Base-by-base conservation (phyloP, 1,140 invertebrate genomes). In the Lasioglossum albipes region DNA sequence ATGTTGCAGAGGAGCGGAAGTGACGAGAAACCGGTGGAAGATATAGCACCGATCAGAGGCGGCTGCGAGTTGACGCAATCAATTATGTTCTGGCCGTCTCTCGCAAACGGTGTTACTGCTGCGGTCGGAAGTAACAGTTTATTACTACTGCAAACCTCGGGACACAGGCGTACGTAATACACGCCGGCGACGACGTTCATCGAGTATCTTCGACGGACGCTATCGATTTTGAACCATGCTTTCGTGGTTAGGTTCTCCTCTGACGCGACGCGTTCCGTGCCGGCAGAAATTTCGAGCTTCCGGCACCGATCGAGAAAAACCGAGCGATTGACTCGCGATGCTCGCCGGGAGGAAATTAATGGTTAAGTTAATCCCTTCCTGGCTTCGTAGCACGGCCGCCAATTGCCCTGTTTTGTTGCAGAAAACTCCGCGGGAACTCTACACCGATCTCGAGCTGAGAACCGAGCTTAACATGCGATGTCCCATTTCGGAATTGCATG, bases 81-180 rank as follows among this genome's bases (percentile, higher is more conserved):
- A 71, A 82, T 82, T 82, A 79, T 59, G 80, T 61, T 81, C 67
- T 62, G 75, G 49, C 75, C 66, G 80, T 82, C 80, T 73, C 80
- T 82, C 64, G 72, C 65, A 31, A 80, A 75, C 66, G 71, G 77
- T 65, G 72, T 75, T 75, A 83, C 81, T 80, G 79, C 78, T 83
- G 81, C 81, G 77, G 81, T 70, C 77, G 78, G 81, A 80, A 83
- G 77, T 80, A 83, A 84, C 72, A 70, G 79, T 84, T 84, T 84
- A 84, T 84, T 81, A 81, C 82, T 75, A 57, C 82, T 70, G 82
- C 82, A 81, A 84, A 79, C 76, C 61, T 9, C 20, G 2, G 16
- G 31, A n/a, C 45, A 22, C 65, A 75, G 45, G 49, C n/a, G 31
- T 81, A 76, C 36, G 42, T 76, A 65, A 71, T 62, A 71, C 41